Evolutionary conservation across 1,140 invertebrate genomes (phyloP), one percentile per base, ranked within the genome.

Genomic region (Tigriopus japonicus): DNA sequence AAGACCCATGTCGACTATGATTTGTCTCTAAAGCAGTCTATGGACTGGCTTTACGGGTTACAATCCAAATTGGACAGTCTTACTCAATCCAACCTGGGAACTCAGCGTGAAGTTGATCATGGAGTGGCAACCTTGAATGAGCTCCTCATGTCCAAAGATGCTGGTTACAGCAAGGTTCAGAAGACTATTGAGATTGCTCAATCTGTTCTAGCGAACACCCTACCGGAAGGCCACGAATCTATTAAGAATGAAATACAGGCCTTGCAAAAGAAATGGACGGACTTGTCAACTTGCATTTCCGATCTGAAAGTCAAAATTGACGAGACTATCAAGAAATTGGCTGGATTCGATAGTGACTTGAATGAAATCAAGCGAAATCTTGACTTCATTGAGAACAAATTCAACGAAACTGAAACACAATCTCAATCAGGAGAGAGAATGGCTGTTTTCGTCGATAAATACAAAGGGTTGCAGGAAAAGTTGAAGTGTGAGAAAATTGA

Each of bases 171-270:
- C 0, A 90, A 86, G 71, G 81, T 83, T 42, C 87, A 95, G 68
- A 80, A 79, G 59, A 79, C 89, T 24, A 80, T 93, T 17, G 91
- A 95, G 70, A 71, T 87, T 64, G 86, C 87, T 0, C 90, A 95
- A 72, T 81, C 81, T 65, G 87, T 95, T n/a, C 70, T 95, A 62
- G 87, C 87, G 0, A 93, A 93, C 67, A 96, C 91, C 0, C 85
- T 89, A 3, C 84, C 89, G 0, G 69, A 78, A 51, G 92, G 91
- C 0, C 88, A 95, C 67, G 81, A 84, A 64, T 76, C 78, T 9
- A 89, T 95, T 52, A 91, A 92, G 66, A 82, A 85, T 63, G 79
- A 81, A 19, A 73, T 95, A 15, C 80, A 83, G 13, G 78, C 81
- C 56, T 72, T 95, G 52, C 90, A 95, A 75, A 85, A 89, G 67